Evolutionary conservation across 2,113 vertebrate species (phyloP).

Genomic region (Gambusia holbrooki): DNA sequence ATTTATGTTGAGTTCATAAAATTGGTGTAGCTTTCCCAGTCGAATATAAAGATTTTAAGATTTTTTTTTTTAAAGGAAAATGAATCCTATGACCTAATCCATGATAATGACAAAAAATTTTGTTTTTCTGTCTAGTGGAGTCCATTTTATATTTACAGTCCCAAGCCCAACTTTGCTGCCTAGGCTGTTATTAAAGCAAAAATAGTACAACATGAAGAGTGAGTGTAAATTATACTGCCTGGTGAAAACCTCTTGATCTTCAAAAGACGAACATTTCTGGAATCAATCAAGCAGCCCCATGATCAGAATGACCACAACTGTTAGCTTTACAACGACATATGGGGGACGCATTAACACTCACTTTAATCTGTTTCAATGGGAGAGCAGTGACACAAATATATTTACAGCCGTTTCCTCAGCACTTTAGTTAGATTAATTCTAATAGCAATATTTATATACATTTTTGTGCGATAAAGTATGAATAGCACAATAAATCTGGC

Average conservation of each 20-base stretch:
- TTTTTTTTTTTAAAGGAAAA: conserved; percentile 46
- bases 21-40: conserved; percentile 51
- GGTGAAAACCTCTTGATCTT: conserved; percentile 5
- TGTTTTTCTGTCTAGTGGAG: conserved; percentile 49
- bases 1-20: conserved; percentile 46
- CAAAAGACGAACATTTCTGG: conserved; percentile 10
- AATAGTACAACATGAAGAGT: conserved; percentile 30
- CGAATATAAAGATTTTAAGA: conserved; percentile 50
- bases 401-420: background rate
- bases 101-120: conserved; percentile 55
- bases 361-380: conserved; percentile 24
- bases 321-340: conserved; percentile 4
- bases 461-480: conserved; percentile 16
- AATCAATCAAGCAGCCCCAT: conserved; percentile 13
- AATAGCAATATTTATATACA: conserved; percentile 16
- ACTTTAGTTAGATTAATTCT: conserved; percentile 2
- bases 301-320: conserved; percentile 12
- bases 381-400: conserved; percentile 3
- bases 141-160: conserved; percentile 17
- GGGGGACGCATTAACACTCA: background rate
- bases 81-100: conserved; percentile 60
- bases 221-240: conserved; percentile 3
- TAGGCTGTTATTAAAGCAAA: conserved; percentile 22
- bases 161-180: conserved; percentile 26
- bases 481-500: conserved; percentile 5